Evolutionary conservation across 2,888 invertebrate genomes (phyloP), one percentile per base, ranked within the genome.

Genomic region (Chironomus tentans): DNA sequence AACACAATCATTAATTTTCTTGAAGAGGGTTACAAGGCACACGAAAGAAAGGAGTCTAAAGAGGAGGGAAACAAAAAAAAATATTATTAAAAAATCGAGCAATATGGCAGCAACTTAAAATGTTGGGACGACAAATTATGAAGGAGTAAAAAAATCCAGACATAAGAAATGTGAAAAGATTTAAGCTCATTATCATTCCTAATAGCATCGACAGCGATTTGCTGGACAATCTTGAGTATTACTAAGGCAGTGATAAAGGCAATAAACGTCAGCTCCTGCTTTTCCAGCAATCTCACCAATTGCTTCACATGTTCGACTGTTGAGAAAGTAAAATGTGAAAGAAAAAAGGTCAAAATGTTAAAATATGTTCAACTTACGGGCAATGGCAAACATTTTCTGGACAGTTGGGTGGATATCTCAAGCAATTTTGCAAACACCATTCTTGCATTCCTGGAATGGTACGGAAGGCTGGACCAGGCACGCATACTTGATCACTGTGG

Each of bases 351-450:
- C 3, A 50, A 65, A 12, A 38, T 28, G 28, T 10, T 61, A 48
- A 56, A 50, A 5, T n/a, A 18, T 28, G 6, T 50, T 79, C 76
- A 82, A 91, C 93, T 91, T 85, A 94, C 94, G 94, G 93, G 82
- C 95, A 95, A 77, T 87, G 85, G 80, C 94, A 95, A 73, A 92
- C 86, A 0, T 87, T 85, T 70, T 87, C 85, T 0, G 94, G 94
- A 81, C 94, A 95, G 82, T 93, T 91, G 2, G 94, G 93, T 1
- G 94, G 94, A 83, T 94, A 94, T 77, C 92, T 89, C 78, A 95
- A 85, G 79, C 95, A 95, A 84, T 95, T 95, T 48, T 87, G 88
- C 83, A 93, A 91, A 81, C 95, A 95, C 95, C 94, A 95, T 77
- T 87, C 86, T 79, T 87, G 87, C 88, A 94, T 92, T 70, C 93